Conservation (phyloP, 2,113 vertebrate genomes). For the Cettia cetti region DNA sequence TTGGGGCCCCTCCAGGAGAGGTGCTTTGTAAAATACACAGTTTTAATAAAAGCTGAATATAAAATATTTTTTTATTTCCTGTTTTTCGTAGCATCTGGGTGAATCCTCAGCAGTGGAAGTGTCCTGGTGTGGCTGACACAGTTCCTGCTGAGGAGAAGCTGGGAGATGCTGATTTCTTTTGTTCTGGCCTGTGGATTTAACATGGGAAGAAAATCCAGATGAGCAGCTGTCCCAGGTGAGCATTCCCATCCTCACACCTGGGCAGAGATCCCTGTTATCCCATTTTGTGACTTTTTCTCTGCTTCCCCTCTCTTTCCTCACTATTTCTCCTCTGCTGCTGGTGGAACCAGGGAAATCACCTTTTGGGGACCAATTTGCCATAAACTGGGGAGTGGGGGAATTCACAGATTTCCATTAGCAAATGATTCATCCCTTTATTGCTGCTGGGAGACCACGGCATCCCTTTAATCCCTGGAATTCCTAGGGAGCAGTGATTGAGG, state of each 20-base stretch:
- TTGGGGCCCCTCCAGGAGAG: not conserved
- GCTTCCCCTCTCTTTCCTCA: not conserved
- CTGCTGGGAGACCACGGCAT: not conserved
- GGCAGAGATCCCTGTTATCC: fast-evolving
- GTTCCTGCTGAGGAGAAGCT: not conserved
- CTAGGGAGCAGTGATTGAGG: not conserved
- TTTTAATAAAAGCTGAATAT: not conserved
- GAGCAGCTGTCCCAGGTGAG: not conserved
- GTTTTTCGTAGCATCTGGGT: not conserved
- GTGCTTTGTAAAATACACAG: not conserved
- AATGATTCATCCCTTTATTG: not conserved
- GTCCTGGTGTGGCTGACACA: not conserved
- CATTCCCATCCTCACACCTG: not conserved
- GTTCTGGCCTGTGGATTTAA: not conserved
- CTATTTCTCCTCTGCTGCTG: not conserved
- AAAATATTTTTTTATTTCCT: not conserved
- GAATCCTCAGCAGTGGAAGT: not conserved
- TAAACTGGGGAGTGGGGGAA: not conserved
- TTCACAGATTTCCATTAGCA: fast-evolving
- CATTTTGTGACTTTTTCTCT: not conserved
- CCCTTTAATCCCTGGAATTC: not conserved
- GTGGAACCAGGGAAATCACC: not conserved
- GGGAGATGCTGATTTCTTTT: not conserved
- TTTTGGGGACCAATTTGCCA: not conserved
- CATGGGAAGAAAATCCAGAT: not conserved